Evolutionary conservation across 2,888 invertebrate species (phyloP).

Genomic region (Gisinianus flammeolus): DNA sequence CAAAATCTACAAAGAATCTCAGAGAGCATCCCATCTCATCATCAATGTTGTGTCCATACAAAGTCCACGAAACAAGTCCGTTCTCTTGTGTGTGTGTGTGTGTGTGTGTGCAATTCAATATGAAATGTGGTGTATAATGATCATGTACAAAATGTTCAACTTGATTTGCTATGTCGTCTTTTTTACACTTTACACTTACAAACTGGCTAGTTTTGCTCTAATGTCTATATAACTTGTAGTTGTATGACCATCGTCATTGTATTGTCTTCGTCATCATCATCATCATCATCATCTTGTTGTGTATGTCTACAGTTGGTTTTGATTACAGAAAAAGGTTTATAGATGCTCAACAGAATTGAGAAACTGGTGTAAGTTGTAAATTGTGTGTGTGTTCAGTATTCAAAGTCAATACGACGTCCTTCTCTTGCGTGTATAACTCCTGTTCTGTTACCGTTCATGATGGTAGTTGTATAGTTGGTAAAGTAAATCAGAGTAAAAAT

Average conservation of each 20-base stretch:
- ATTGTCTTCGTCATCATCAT: not conserved
- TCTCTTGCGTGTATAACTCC: not conserved
- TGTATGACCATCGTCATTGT: too few relatives aligned
- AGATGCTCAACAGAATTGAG: too few relatives aligned
- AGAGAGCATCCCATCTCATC: not conserved
- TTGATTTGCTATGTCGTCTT: constrained; percentile 9
- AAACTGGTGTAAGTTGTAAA: constrained; percentile 16
- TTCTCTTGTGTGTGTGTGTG: too few relatives aligned
- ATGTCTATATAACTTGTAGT: not conserved
- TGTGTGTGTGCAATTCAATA: too few relatives aligned
- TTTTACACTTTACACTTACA: not conserved
- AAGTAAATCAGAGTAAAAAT: constrained; percentile 36
- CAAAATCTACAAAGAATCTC: not conserved
- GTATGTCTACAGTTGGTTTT: not conserved
- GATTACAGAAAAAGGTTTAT: not conserved
- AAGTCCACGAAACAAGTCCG: too few relatives aligned
- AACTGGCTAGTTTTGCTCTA: not conserved
- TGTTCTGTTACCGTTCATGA: not conserved
- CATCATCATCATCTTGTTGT: not conserved
- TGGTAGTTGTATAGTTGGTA: not conserved
- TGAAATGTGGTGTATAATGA: not conserved
- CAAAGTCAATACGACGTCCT: not conserved
- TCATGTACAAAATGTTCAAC: not conserved
- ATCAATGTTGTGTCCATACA: not conserved
- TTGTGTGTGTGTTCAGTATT: constrained; percentile 4